Conservation (phyloP, 2,888 invertebrate species). For the Ochropleura plecta region DNA sequence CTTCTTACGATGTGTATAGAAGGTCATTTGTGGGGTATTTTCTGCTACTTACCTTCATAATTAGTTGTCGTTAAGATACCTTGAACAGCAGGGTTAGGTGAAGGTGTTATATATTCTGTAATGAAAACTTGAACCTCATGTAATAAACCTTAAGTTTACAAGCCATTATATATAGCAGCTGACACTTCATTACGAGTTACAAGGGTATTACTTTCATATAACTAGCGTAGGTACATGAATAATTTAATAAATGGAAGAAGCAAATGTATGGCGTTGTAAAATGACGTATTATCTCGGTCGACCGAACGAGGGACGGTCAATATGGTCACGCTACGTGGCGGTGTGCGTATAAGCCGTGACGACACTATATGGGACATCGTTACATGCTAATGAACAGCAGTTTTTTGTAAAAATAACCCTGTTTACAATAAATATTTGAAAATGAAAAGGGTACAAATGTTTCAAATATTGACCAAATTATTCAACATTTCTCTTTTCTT, state of each 20-base stretch:
- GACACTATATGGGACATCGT: conserved; percentile 5
- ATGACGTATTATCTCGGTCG: conserved; percentile 57
- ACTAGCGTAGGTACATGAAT: conserved; percentile 45
- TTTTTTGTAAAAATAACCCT: background rate
- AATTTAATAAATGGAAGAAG: conserved; percentile 56
- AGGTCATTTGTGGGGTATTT: background rate
- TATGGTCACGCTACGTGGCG: conserved; percentile 23
- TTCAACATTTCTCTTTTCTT: background rate
- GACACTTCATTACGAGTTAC: conserved; percentile 29
- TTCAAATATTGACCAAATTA: background rate
- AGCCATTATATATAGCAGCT: conserved; percentile 23
- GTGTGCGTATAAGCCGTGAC: conserved; percentile 15
- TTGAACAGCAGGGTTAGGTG: background rate
- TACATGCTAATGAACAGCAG: conserved; percentile 12
- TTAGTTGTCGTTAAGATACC: background rate
- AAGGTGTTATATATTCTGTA: background rate
- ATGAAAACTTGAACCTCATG: conserved; percentile 16
- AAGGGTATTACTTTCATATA: conserved; percentile 46
- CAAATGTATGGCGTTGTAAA: conserved; percentile 55
- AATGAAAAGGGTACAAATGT: background rate
- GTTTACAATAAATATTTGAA: background rate
- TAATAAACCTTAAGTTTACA: conserved; percentile 19
- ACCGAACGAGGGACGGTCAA: conserved; percentile 41
- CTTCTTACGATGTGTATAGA: background rate
- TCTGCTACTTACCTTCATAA: background rate